These are phyloP conservation scores for Myioborus miniatus DNA, from an alignment of 2,797 vertebrate species.

Conservation along the genomic window DNA sequence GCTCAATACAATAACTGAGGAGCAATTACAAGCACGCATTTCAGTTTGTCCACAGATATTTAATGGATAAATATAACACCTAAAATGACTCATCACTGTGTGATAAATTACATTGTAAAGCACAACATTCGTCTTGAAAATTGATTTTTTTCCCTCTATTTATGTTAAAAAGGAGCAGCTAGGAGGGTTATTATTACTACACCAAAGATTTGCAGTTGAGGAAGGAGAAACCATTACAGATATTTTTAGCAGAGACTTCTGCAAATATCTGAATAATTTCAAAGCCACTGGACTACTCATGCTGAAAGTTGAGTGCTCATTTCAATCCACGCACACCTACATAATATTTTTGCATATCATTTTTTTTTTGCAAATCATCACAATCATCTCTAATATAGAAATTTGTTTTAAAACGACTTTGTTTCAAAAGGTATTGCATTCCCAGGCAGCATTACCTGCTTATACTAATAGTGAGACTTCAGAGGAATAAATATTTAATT, in stretches of 20 bases:
- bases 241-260: background rate
- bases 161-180: background rate
- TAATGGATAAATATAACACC: background rate
- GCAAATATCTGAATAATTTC: background rate
- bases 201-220: background rate
- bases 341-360: background rate
- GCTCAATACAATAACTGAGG: background rate
- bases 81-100: background rate
- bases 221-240: background rate
- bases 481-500: conserved; percentile 18
- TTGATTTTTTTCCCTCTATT: background rate
- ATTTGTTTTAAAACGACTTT: background rate
- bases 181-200: background rate
- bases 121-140: background rate
- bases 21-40: background rate
- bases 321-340: background rate
- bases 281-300: background rate
- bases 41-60: background rate
- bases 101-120: background rate
- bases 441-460: background rate
- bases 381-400: background rate
- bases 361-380: background rate
- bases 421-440: background rate
- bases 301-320: background rate
- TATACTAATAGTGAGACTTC: background rate